Evolutionary conservation across 2,797 vertebrate species (phyloP), one percentile per base, ranked within the genome.

Genomic region (Pseudochaenichthys georgianus): DNA sequence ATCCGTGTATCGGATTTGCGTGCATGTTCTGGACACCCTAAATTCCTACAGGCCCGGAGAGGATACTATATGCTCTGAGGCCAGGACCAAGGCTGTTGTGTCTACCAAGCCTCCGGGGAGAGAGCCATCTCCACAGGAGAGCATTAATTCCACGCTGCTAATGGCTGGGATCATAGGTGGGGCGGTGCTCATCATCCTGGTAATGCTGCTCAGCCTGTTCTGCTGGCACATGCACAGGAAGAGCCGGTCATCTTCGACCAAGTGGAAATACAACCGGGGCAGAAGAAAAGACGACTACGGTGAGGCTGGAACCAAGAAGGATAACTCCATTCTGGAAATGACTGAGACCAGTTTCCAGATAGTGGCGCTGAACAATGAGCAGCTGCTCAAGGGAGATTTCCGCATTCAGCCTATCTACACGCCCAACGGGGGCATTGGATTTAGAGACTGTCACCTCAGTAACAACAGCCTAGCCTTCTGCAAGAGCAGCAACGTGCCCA

Each of bases 291-390:
- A 99, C 2, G 98, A 99, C 93, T 99, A 99, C 88, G 98, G 97
- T 0, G 98, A 99, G 90, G 98, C 98, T 0, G 98, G 98, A 57
- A 99, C 98, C 86, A 99, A 99, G 95, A 99, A 99, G 93, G 98
- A 99, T 95, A 99, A 98, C 94, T 99, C 98, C 92, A 99, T 99
- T 93, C 95, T 99, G 94, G 98, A 99, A 96, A 99, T 99, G 97
- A 99, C 98, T 73, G 98, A 99, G 95, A 99, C 98, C 89, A 99
- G 98, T 92, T 99, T 99, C 94, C 98, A 99, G 96, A 98, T 99
- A 84, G 97, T 99, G 94, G 97, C 98, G 81, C 96, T 99, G 96
- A 99, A 99, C 96, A 99, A 99, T 77, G 98, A 99, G 95, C 98
- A 99, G 91, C 97, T 99, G 94, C 96, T 99, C 91, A 99, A 99